Evolutionary conservation across 2,113 vertebrate species (phyloP).

Genomic region (Hiodon alosoides): DNA sequence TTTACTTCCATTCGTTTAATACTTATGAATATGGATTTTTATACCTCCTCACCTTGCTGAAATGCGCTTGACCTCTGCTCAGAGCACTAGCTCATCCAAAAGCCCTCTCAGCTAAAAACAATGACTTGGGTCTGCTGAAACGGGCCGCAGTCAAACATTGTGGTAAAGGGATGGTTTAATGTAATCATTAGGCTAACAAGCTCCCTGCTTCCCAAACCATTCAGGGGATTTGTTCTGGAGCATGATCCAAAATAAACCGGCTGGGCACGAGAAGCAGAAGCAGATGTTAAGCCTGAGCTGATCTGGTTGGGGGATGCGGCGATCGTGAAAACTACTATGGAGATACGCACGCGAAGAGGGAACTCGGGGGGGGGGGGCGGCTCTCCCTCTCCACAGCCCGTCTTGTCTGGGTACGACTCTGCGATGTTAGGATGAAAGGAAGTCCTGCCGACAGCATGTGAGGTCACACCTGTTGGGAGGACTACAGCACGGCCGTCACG

Average conservation of each 20-base stretch:
- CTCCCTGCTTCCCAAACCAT: conserved; percentile 85
- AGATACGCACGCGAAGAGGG: not conserved
- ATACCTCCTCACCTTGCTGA: conserved; percentile 59
- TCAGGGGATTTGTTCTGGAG: conserved; percentile 89
- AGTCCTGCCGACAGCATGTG: too few relatives aligned
- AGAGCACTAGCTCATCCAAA: conserved; percentile 60
- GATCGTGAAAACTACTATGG: conserved; percentile 77
- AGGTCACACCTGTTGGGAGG: too few relatives aligned
- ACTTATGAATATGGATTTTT: conserved; percentile 15
- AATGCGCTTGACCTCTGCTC: conserved; percentile 78
- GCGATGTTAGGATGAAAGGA: too few relatives aligned
- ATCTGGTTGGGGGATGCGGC: conserved; percentile 72
- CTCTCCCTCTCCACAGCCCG: too few relatives aligned
- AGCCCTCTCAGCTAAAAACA: conserved; percentile 84
- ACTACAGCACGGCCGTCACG: too few relatives aligned
- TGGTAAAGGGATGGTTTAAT: conserved; percentile 96
- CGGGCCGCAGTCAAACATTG: conserved; percentile 90
- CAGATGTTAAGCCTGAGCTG: conserved; percentile 60
- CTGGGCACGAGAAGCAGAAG: conserved; percentile 67
- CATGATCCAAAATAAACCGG: conserved; percentile 79
- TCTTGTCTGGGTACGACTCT: too few relatives aligned
- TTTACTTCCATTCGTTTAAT: not conserved
- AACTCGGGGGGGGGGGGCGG: too few relatives aligned
- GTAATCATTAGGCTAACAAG: conserved; percentile 98
- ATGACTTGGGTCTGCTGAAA: conserved; percentile 89